phyloP scores from a whole-genome alignment of 2,797 vertebrate species.

The Hydrocynus forskahlii region DNA sequence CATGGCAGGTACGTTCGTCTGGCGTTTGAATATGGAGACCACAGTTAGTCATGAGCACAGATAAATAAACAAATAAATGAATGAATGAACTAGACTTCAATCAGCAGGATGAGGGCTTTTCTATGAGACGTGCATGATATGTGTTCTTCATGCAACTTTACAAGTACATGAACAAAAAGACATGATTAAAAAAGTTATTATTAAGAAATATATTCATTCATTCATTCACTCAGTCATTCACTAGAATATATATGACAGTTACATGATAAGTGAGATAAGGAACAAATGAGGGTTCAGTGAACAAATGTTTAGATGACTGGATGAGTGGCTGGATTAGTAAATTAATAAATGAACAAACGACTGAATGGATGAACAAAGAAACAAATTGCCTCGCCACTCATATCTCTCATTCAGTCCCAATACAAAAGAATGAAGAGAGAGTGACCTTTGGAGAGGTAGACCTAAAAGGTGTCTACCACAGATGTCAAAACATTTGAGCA shows the following conservation, averaged over 20 bases:
- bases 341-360: not conserved
- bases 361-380: not conserved
- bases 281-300: not conserved
- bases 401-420: constrained; percentile 36
- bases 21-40: too few species aligned
- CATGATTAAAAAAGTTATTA: not conserved
- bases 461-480: constrained; percentile 34
- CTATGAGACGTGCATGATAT: not conserved
- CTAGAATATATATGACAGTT: not conserved
- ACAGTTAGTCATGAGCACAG: not conserved
- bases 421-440: not conserved
- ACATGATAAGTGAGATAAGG: not conserved
- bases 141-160: not conserved
- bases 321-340: not conserved
- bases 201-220: not conserved
- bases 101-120: not conserved
- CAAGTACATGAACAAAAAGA: not conserved
- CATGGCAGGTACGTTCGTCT: too few species aligned
- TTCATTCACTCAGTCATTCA: not conserved
- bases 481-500: constrained; percentile 53
- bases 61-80: not conserved
- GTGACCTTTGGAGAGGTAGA: not conserved
- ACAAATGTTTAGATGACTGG: not conserved
- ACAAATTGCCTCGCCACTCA: not conserved
- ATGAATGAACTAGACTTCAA: not conserved